These are phyloP conservation scores for Gouania willdenowi DNA, from an alignment of 2,797 vertebrate species.

Conservation along the genomic window DNA sequence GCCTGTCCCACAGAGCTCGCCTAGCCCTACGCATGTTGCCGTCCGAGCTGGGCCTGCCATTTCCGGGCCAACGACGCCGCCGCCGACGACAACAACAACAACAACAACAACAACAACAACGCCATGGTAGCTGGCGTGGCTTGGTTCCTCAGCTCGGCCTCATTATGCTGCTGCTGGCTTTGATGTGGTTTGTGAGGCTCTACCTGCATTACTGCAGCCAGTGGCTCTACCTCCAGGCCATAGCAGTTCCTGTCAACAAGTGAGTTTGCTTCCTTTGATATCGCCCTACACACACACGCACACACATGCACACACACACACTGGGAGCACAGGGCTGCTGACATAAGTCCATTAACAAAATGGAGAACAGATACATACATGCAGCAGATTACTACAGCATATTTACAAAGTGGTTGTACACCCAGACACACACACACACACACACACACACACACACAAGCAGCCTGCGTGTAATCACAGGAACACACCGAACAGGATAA, in stretches of 20 bases:
- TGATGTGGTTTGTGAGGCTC: slow-evolving; percentile 90
- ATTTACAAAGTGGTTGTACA: slow-evolving; percentile 16
- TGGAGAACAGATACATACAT: slow-evolving; percentile 11
- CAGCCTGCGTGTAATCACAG: not conserved
- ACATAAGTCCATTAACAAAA: slow-evolving; percentile 30
- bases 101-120: slow-evolving; percentile 41
- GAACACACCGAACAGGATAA: slow-evolving; percentile 21
- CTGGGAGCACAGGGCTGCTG: slow-evolving; percentile 16
- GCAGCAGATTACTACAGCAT: slow-evolving; percentile 3
- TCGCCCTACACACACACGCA: slow-evolving; percentile 26
- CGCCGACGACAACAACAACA: slow-evolving; percentile 37
- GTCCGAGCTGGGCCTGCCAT: slow-evolving; percentile 76
- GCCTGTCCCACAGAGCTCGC: slow-evolving; percentile 49
- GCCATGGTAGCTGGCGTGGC: slow-evolving; percentile 45
- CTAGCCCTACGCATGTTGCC: slow-evolving; percentile 69
- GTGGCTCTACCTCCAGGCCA: slow-evolving; percentile 87
- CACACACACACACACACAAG: not conserved
- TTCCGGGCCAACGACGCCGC: slow-evolving; percentile 57
- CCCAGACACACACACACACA: slow-evolving; percentile 1
- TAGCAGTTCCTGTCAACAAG: slow-evolving; percentile 88
- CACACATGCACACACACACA: slow-evolving; percentile 18
- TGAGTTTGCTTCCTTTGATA: slow-evolving; percentile 83
- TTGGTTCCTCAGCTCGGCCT: slow-evolving; percentile 75
- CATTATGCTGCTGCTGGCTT: slow-evolving; percentile 73
- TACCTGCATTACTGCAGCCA: slow-evolving; percentile 94